phyloP scores from a whole-genome alignment of 1,140 invertebrate species.

The Atta cephalotes region DNA sequence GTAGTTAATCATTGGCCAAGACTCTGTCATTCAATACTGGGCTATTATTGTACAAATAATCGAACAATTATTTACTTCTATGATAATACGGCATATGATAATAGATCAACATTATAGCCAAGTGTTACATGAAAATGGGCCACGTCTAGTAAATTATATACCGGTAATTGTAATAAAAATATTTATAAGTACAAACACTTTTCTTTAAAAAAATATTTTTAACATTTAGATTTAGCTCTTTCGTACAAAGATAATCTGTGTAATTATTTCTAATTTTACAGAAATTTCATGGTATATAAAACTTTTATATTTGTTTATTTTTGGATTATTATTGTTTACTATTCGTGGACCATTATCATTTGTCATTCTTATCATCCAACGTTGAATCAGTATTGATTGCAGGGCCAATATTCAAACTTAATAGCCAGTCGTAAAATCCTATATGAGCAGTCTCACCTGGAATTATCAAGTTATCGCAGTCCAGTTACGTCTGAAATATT shows the following conservation, averaged over 20 bases:
- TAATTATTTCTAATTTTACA: neutral
- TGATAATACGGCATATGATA: neutral
- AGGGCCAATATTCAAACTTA: no score
- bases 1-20: neutral
- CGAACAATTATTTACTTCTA: neutral
- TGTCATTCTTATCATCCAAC: neutral
- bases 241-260: neutral
- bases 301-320: neutral
- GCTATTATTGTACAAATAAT: neutral
- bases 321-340: neutral
- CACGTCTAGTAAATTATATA: neutral
- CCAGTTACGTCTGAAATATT: slow-evolving; percentile 30
- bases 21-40: neutral
- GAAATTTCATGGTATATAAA: neutral
- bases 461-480: neutral
- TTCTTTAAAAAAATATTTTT: neutral
- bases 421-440: neutral
- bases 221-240: neutral
- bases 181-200: neutral
- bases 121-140: neutral
- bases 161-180: neutral
- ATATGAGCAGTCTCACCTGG: neutral
- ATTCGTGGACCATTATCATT: neutral
- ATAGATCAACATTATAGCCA: neutral
- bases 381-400: neutral